A percentile compares a stretch with the other conserved stretches of the same genome.
Evolutionary conservation across 2,113 vertebrate species (phyloP).

Genomic region (Protobothrops flavoviridis): DNA sequence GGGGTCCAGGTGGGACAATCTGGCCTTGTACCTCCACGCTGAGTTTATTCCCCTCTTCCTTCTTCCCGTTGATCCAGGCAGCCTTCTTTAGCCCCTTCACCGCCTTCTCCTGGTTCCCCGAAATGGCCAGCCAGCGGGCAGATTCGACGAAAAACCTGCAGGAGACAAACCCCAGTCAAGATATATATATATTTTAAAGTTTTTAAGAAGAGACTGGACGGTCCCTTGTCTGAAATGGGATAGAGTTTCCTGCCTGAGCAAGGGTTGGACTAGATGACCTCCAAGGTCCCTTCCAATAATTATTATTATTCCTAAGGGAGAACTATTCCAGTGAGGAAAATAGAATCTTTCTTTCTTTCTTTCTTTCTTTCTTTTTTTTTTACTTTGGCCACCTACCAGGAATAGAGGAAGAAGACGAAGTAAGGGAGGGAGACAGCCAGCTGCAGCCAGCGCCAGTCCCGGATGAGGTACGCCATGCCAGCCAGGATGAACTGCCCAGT

Average conservation of each 20-base stretch:
- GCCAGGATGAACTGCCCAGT: conserved; percentile 63
- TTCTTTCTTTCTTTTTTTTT: no score
- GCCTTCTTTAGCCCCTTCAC: conserved; percentile 74
- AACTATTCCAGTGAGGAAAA: no score
- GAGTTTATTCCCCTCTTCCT: conserved; percentile 67
- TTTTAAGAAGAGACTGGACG: no score
- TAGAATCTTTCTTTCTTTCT: no score
- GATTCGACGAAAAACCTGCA: conserved; percentile 85
- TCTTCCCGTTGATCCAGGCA: conserved; percentile 73
- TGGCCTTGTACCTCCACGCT: conserved; percentile 67
- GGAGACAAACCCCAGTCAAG: neutral
- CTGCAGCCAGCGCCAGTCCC: conserved; percentile 64
- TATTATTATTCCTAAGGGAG: no score
- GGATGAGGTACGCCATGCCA: conserved; percentile 52
- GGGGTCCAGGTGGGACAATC: neutral
- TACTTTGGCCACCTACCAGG: conserved; percentile 61
- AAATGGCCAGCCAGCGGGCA: conserved; percentile 78
- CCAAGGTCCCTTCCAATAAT: no score
- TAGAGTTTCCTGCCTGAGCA: no score
- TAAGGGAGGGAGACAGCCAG: conserved; percentile 62
- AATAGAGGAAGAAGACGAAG: conserved; percentile 67
- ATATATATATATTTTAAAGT: no score
- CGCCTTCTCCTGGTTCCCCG: conserved; percentile 69
- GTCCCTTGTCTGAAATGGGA: no score
- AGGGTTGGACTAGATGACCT: no score